Conservation (phyloP, 2,113 vertebrate genomes). For the Erythrolamprus reginae region DNA sequence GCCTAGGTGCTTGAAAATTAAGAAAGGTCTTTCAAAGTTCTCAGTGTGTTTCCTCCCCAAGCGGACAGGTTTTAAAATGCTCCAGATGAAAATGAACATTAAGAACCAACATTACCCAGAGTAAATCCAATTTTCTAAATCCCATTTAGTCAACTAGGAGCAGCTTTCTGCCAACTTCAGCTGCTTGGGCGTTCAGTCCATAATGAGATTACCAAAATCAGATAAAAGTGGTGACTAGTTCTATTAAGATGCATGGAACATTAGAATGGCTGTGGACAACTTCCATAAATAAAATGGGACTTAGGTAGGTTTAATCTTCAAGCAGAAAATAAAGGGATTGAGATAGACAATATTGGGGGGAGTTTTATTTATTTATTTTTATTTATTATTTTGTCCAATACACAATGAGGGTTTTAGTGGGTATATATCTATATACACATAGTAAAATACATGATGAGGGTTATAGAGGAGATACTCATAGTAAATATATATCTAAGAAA, state of each 20-base stretch:
- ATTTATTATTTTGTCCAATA: too few relatives aligned
- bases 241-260: fast-evolving
- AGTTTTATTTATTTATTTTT: too few relatives aligned
- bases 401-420: too few relatives aligned
- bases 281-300: not conserved
- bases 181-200: constrained; percentile 44
- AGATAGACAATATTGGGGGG: not conserved
- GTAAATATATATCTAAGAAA: too few relatives aligned
- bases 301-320: not conserved
- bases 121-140: constrained; percentile 55
- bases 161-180: constrained; percentile 53
- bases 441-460: too few relatives aligned
- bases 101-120: constrained; percentile 28
- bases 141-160: constrained; percentile 45
- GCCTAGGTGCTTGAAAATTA: constrained; percentile 42
- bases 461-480: too few relatives aligned
- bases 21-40: constrained; percentile 22
- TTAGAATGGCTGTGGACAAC: not conserved
- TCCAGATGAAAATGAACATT: constrained; percentile 49
- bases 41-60: constrained; percentile 31
- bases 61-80: constrained; percentile 39
- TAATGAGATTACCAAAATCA: not conserved
- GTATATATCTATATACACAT: too few relatives aligned
- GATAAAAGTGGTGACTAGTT: constrained; percentile 15
- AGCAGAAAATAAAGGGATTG: not conserved